These are phyloP conservation scores for Cotesia typhae DNA, from an alignment of 1,140 invertebrate species.

Conservation along the genomic window DNA sequence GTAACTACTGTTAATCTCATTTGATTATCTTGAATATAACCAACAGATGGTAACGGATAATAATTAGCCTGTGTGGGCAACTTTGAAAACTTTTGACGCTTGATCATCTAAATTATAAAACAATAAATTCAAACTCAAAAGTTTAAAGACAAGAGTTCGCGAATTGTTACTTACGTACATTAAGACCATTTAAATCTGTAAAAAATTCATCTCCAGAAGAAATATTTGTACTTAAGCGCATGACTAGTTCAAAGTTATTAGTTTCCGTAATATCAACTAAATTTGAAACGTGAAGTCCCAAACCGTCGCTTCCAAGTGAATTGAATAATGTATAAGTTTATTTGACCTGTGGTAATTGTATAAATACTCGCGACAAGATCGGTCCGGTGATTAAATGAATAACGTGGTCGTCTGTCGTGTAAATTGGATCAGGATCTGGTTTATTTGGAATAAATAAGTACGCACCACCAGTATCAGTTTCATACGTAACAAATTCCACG, in stretches of 20 bases:
- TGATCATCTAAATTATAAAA: conserved; percentile 75
- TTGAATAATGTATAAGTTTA: conserved; percentile 79
- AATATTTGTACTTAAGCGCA: conserved; percentile 81
- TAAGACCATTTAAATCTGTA: conserved; percentile 55
- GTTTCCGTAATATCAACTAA: conserved; percentile 79
- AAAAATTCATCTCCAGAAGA: conserved; percentile 78
- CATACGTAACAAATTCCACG: conserved; percentile 78
- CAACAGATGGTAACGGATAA: conserved; percentile 89
- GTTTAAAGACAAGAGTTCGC: background rate
- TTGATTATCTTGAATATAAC: conserved; percentile 86
- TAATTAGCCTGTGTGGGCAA: conserved; percentile 95
- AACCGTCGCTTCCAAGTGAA: conserved; percentile 71
- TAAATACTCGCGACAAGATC: conserved; percentile 75
- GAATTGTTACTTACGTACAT: conserved; percentile 64
- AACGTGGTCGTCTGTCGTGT: conserved; percentile 53
- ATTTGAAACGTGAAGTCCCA: conserved; percentile 77
- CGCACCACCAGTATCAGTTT: conserved; percentile 87
- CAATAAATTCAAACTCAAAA: no score
- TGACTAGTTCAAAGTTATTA: conserved; percentile 89
- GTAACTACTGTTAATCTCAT: conserved; percentile 81
- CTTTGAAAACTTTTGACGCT: conserved; percentile 84
- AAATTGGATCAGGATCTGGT: conserved; percentile 58
- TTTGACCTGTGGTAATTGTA: conserved; percentile 74
- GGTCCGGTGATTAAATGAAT: conserved; percentile 75
- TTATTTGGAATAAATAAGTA: conserved; percentile 95